Percentiles rank a stretch among this genome's conserved stretches.
Conservation (phyloP, 2,797 vertebrate genomes). For the Taenioides sp. region DNA sequence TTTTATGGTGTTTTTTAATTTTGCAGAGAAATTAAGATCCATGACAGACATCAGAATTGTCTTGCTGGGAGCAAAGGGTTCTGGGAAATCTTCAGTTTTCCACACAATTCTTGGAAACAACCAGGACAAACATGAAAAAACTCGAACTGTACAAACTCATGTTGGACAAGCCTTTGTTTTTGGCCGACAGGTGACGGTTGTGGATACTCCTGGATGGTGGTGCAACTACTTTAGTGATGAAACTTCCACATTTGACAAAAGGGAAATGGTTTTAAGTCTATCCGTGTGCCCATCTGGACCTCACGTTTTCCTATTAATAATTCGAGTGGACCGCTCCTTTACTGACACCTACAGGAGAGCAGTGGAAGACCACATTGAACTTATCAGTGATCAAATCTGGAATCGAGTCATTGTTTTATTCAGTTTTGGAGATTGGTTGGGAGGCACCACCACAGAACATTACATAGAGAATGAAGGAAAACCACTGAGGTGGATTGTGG, state of each 20-base stretch:
- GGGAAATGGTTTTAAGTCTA: slow-evolving; percentile 62
- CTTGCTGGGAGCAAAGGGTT: slow-evolving; percentile 66
- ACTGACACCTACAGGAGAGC: slow-evolving; percentile 61
- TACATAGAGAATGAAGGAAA: slow-evolving; percentile 70
- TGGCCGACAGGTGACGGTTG: slow-evolving; percentile 60
- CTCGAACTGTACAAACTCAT: slow-evolving; percentile 49
- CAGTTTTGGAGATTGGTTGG: slow-evolving; percentile 72
- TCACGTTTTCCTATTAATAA: slow-evolving; percentile 75
- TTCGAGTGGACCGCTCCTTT: slow-evolving; percentile 73
- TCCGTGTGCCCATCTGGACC: slow-evolving; percentile 74
- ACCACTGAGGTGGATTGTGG: slow-evolving; percentile 58
- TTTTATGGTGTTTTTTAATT: neutral
- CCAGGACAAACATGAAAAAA: neutral
- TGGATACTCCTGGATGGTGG: slow-evolving; percentile 77
- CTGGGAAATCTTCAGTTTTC: slow-evolving; percentile 65
- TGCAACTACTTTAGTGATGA: slow-evolving; percentile 65
- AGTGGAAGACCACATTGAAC: slow-evolving; percentile 57
- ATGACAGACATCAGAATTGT: slow-evolving; percentile 60
- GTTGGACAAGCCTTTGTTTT: slow-evolving; percentile 35
- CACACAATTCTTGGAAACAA: slow-evolving; percentile 58
- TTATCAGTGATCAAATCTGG: slow-evolving; percentile 61
- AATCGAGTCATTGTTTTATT: slow-evolving; percentile 64
- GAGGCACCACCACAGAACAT: slow-evolving; percentile 51
- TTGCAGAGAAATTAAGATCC: slow-evolving; percentile 43
- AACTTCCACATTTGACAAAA: slow-evolving; percentile 56